Conservation (phyloP, 2,113 vertebrate species). For the Equus quagga region DNA sequence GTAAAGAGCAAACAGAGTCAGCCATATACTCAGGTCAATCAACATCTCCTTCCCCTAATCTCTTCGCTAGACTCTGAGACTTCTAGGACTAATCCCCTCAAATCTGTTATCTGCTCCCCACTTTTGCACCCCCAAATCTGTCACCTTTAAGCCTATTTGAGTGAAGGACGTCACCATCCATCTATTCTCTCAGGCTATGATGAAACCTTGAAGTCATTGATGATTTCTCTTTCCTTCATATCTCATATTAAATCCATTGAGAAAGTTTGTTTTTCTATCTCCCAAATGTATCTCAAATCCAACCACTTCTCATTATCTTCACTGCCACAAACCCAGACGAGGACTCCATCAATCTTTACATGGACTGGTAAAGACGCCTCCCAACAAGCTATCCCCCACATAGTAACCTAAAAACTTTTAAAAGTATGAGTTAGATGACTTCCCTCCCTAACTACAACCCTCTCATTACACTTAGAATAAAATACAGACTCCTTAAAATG, state of each 20-base stretch:
- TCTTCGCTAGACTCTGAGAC: neutral
- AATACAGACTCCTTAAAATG: neutral
- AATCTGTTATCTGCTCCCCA: neutral
- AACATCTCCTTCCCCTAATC: neutral
- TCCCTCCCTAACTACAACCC: neutral
- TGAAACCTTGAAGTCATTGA: neutral
- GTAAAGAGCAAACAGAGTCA: neutral
- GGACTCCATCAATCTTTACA: neutral
- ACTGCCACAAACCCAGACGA: neutral
- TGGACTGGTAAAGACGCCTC: neutral
- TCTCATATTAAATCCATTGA: neutral
- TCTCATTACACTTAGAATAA: neutral
- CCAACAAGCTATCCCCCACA: neutral
- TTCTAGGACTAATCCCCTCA: neutral
- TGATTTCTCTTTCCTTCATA: neutral
- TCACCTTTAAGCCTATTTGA: neutral
- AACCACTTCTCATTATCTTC: neutral
- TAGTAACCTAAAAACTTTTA: neutral
- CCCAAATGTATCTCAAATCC: neutral
- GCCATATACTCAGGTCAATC: neutral
- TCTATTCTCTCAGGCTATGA: neutral
- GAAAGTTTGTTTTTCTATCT: neutral
- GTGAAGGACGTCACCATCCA: neutral
- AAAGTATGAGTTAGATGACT: neutral
- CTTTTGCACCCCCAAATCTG: neutral